Evolutionary conservation across 1,140 invertebrate species (phyloP).

Genomic region (Harpegnathos saltator): DNA sequence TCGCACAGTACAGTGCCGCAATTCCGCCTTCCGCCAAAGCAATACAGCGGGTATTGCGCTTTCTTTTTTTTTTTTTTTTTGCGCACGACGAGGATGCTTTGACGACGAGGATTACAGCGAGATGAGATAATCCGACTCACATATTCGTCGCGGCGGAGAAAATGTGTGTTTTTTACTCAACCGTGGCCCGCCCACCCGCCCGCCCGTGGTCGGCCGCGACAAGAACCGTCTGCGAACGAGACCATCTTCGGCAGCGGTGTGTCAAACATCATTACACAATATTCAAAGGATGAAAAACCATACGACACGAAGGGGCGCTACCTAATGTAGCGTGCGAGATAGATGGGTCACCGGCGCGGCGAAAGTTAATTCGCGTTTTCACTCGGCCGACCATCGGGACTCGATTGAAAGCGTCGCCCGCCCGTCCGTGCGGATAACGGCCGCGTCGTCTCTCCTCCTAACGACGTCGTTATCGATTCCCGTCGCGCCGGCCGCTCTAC

Average conservation of each 20-base stretch:
- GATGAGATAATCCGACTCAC: slow-evolving; percentile 49
- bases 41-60: not conserved
- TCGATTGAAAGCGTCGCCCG: slow-evolving; percentile 73
- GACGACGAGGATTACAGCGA: slow-evolving; percentile 14
- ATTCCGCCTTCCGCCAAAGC: slow-evolving; percentile 19
- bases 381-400: slow-evolving; percentile 69
- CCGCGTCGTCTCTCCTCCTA: slow-evolving; percentile 69
- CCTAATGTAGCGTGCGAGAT: slow-evolving; percentile 78
- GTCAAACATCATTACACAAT: slow-evolving; percentile 77
- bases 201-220: not conserved
- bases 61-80: too few relatives aligned
- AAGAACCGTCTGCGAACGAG: slow-evolving; percentile 21
- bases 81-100: slow-evolving; percentile 16
- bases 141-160: slow-evolving; percentile 45
- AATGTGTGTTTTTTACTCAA: slow-evolving; percentile 39
- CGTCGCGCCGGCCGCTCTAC: slow-evolving; percentile 50
- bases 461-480: slow-evolving; percentile 76
- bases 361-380: slow-evolving; percentile 79
- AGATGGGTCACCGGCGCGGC: slow-evolving; percentile 71
- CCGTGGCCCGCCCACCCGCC: too few relatives aligned
- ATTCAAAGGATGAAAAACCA: slow-evolving; percentile 77
- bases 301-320: slow-evolving; percentile 69
- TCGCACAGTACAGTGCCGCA: too few relatives aligned
- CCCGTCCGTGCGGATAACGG: slow-evolving; percentile 71
- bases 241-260: slow-evolving; percentile 66